phyloP scores from a whole-genome alignment of 2,113 vertebrate species.

The Aythya baeri region DNA sequence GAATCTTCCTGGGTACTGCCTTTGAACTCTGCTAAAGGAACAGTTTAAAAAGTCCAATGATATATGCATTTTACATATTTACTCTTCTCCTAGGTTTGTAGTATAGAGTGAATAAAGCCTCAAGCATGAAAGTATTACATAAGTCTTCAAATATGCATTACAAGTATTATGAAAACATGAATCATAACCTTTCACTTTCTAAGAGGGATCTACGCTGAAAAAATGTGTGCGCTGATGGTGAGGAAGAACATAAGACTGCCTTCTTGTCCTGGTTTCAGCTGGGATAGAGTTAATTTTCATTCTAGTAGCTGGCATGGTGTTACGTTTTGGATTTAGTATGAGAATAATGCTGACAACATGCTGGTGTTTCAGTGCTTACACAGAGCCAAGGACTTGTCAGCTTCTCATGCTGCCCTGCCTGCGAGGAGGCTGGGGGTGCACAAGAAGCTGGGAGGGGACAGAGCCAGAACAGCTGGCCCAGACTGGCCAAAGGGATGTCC shows the following conservation, averaged over 20 bases:
- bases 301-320: no score
- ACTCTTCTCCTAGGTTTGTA: background rate
- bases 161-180: constrained; percentile 25
- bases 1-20: background rate
- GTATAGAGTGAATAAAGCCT: background rate
- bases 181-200: constrained; percentile 24
- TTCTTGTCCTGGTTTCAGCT: no score
- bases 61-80: background rate
- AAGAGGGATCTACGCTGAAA: background rate
- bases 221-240: background rate
- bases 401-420: no score
- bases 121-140: background rate
- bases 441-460: no score
- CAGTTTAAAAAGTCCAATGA: background rate
- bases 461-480: no score
- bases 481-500: no score
- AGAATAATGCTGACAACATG: no score
- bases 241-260: background rate
- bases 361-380: no score
- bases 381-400: no score
- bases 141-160: constrained; percentile 19
- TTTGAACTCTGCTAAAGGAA: background rate
- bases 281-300: no score
- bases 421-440: no score
- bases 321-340: no score